Evolutionary conservation across 2,113 vertebrate genomes (phyloP).

Genomic region (Pica pica): DNA sequence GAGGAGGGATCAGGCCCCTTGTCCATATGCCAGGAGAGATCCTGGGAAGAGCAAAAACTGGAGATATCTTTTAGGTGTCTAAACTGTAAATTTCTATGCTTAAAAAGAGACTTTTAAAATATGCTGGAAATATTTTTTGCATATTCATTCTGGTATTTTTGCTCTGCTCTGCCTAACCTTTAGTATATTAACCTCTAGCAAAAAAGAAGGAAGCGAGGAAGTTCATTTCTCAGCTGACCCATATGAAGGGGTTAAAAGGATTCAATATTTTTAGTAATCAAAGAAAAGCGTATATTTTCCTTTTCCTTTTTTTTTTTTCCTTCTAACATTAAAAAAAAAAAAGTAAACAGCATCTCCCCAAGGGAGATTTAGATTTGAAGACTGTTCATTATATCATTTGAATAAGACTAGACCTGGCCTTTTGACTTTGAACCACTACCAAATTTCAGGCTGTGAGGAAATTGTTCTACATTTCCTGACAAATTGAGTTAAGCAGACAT

Average conservation of each 20-base stretch:
- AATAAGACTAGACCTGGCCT: conserved; percentile 88
- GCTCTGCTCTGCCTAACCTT: conserved; percentile 9
- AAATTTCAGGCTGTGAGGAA: conserved; percentile 98
- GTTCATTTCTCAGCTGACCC: conserved; percentile 49
- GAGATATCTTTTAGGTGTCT: background rate
- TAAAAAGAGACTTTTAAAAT: background rate
- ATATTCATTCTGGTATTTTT: background rate
- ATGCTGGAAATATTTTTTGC: background rate
- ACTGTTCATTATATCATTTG: conserved; percentile 89
- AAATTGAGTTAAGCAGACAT: conserved; percentile 99
- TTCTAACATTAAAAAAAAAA: conserved; percentile 54
- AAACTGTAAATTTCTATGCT: background rate
- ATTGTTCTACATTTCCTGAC: conserved; percentile 99
- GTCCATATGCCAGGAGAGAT: background rate
- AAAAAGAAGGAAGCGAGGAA: conserved; percentile 45
- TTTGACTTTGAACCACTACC: conserved; percentile 91
- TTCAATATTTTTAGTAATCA: conserved; percentile 62
- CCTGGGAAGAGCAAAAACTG: background rate
- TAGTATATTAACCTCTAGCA: conserved; percentile 44
- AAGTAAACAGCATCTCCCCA: conserved; percentile 76
- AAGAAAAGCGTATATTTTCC: conserved; percentile 57
- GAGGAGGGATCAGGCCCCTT: background rate
- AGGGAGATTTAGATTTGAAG: conserved; percentile 80
- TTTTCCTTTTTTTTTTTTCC: background rate
- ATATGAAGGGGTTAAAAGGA: conserved; percentile 55